phyloP scores from a whole-genome alignment of 1,140 invertebrate species.

The Alviniconcha marisindica region DNA sequence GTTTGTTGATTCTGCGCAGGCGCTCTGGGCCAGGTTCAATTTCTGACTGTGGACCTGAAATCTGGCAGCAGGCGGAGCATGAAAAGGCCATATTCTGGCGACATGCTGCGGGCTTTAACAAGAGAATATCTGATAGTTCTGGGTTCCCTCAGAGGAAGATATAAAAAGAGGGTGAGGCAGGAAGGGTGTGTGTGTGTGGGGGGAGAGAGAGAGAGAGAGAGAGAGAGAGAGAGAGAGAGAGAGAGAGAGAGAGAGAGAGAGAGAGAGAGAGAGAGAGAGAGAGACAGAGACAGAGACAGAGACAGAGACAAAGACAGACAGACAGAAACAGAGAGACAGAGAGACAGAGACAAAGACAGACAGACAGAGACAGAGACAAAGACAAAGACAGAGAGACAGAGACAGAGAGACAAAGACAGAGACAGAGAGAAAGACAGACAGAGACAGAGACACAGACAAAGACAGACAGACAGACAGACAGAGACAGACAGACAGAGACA shows the following conservation, averaged over 20 bases:
- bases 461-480: slow-evolving; percentile 6
- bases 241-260: not conserved
- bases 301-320: slow-evolving; percentile 16
- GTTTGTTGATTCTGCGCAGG: too few relatives aligned
- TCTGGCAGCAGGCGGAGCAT: too few relatives aligned
- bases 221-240: not conserved
- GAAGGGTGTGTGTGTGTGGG: not conserved
- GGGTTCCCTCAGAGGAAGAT: not conserved
- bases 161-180: too few relatives aligned
- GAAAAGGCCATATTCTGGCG: too few relatives aligned
- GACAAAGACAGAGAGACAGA: slow-evolving; percentile 5
- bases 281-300: slow-evolving; percentile 1
- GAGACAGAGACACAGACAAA: not conserved
- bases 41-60: too few relatives aligned
- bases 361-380: not conserved
- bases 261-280: not conserved
- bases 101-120: too few relatives aligned
- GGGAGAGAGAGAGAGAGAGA: not conserved
- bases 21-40: too few relatives aligned
- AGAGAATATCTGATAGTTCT: too few relatives aligned
- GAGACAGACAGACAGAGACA: not conserved
- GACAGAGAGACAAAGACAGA: not conserved
- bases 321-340: not conserved
- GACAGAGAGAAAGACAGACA: not conserved
- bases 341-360: not conserved